Base-by-base conservation (phyloP, 2,797 vertebrate genomes). In the Tenualosa ilisha region DNA sequence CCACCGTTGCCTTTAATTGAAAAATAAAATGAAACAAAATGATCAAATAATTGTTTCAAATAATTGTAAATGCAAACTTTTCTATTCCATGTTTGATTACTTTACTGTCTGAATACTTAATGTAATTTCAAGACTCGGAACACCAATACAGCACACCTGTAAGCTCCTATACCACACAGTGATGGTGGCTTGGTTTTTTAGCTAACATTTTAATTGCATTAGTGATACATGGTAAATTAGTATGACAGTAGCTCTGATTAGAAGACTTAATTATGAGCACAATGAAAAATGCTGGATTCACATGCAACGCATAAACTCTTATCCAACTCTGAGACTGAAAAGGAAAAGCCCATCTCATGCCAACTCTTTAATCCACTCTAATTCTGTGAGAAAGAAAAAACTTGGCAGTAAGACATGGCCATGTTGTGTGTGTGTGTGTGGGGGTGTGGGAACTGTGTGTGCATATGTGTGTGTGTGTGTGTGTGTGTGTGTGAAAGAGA, bases 391-490 rank as follows among this genome's bases (percentile, higher is more conserved):
- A n/a, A 56, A 22, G 20, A 56, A 63, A 61, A 24, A 2, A 63
- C 59, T 63, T 63, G 59, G 59, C 59, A 63, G n/a, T n/a, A 63
- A 63, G 8, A 63, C n/a, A n/a, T 63, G 59, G 6, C n/a, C 59
- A 63, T 63, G 59, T n/a, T 72, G 65, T 72, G 26, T 26, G 63
- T 65, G 63, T 65, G 63, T 65, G 63, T 65, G 63, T 65, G 63
- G 6, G 59, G 6, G 59, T 63, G 59, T 24, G 54, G 4, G 54
- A 46, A 46, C 46, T 56, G 46, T 63, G 59, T n/a, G 22, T 8
- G 59, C 17, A 15, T 61, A 3, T 22, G 59, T 24, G 61, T 65
- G 61, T 65, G 24, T 65, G 26, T 9, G 63, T 65, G 63, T 65
- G 63, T 65, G 63, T 63, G 59, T 24, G 63, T 65, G 63, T 65